Evolutionary conservation across 2,888 invertebrate genomes (phyloP).

Genomic region (Thera britannica): DNA sequence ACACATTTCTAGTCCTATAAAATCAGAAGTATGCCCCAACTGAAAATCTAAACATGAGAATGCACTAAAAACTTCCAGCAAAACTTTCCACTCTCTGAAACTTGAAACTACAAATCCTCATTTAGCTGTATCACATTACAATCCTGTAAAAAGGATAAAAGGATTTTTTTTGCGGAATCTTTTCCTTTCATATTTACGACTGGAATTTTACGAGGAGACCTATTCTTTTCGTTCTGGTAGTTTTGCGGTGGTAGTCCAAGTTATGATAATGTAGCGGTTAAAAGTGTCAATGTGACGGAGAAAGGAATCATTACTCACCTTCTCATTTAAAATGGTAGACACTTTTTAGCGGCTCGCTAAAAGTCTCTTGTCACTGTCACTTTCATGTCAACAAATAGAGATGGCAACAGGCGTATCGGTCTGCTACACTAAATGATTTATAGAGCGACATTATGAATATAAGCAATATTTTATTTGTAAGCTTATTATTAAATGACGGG

Average conservation of each 20-base stretch:
- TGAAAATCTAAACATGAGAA: conserved; percentile 1
- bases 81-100: conserved; percentile 16
- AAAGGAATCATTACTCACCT: no score
- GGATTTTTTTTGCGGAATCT: conserved; percentile 64
- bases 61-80: neutral
- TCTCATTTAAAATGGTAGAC: no score
- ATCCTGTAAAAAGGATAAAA: conserved; percentile 54
- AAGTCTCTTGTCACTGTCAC: no score
- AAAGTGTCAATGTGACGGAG: no score
- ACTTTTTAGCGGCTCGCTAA: no score
- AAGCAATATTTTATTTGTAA: no score
- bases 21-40: neutral
- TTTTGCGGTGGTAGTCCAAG: conserved; percentile 47
- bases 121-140: conserved; percentile 54
- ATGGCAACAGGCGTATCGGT: no score
- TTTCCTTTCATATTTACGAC: conserved; percentile 75
- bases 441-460: no score
- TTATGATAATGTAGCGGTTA: conserved; percentile 20
- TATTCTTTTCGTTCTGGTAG: conserved; percentile 66
- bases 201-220: conserved; percentile 72
- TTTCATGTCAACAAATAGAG: no score
- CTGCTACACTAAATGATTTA: no score
- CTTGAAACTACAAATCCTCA: conserved; percentile 44
- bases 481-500: no score
- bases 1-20: neutral